These are phyloP conservation scores for Merops nubicus DNA, from an alignment of 2,113 vertebrate genomes.

Conservation along the genomic window DNA sequence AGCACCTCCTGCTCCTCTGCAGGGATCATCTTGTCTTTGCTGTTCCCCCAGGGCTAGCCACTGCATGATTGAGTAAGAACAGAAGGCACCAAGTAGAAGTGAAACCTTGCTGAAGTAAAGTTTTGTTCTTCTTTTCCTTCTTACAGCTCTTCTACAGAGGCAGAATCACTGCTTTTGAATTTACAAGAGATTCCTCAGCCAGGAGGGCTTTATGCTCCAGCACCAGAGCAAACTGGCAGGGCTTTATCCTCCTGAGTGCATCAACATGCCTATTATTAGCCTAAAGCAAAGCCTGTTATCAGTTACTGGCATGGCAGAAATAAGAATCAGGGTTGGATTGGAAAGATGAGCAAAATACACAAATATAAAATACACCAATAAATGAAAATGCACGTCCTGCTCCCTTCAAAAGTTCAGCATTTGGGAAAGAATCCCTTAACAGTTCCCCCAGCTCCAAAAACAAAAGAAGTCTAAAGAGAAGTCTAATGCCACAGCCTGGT, in stretches of 20 bases:
- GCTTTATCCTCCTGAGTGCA: background rate
- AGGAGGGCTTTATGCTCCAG: background rate
- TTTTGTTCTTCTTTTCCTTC: background rate
- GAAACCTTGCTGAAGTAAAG: background rate
- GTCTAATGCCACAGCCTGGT: background rate
- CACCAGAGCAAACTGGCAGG: background rate
- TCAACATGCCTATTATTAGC: background rate
- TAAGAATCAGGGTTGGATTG: background rate
- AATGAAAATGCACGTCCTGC: background rate
- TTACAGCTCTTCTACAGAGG: background rate
- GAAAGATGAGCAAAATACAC: background rate
- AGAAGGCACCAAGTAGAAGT: background rate
- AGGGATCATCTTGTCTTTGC: fast-evolving
- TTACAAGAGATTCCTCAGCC: background rate
- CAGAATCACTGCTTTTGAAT: background rate
- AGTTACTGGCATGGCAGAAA: background rate
- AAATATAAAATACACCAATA: background rate
- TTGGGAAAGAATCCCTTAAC: background rate
- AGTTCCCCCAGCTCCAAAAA: fast-evolving
- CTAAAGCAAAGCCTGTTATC: background rate
- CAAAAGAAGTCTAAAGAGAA: background rate
- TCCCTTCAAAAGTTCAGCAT: background rate
- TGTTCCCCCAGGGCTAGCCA: background rate
- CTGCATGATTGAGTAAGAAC: background rate
- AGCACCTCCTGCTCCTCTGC: background rate